These are phyloP conservation scores for Dione juno DNA, from an alignment of 2,888 invertebrate species.

Conservation along the genomic window DNA sequence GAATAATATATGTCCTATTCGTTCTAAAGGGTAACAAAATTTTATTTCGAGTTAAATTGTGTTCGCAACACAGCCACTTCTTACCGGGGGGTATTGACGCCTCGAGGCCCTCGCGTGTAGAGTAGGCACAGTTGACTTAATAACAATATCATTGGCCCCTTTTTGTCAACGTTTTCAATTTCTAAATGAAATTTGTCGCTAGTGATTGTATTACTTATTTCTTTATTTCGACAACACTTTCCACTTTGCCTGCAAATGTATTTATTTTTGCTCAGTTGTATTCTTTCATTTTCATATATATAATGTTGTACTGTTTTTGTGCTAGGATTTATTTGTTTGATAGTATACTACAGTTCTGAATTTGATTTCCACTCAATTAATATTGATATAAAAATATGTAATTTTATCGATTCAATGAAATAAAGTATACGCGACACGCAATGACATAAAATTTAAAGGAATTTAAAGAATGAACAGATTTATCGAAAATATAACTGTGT, in stretches of 20 bases:
- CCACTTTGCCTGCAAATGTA: slow-evolving; percentile 18
- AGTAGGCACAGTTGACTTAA: slow-evolving; percentile 56
- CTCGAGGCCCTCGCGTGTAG: slow-evolving; percentile 57
- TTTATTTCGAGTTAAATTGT: slow-evolving; percentile 82
- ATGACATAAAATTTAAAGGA: too few relatives aligned
- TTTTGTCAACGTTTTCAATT: slow-evolving; percentile 69
- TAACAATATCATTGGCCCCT: slow-evolving; percentile 64
- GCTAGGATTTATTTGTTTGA: too few relatives aligned
- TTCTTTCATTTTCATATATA: background rate
- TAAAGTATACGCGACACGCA: too few relatives aligned
- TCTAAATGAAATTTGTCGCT: slow-evolving; percentile 60
- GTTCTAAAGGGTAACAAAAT: slow-evolving; percentile 75
- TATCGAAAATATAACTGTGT: too few relatives aligned
- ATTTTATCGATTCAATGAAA: too few relatives aligned
- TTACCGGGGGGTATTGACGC: slow-evolving; percentile 57
- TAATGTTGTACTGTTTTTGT: too few relatives aligned
- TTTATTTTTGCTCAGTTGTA: slow-evolving; percentile 5
- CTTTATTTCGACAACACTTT: slow-evolving; percentile 36
- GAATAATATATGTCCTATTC: slow-evolving; percentile 73
- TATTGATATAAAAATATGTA: too few relatives aligned
- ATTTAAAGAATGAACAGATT: too few relatives aligned
- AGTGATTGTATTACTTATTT: slow-evolving; percentile 51
- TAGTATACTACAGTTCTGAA: too few relatives aligned
- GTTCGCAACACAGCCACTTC: slow-evolving; percentile 65
- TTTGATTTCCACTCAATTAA: too few relatives aligned